These are phyloP conservation scores for Eidolon dupreanum DNA, from an alignment of 2,797 vertebrate species.

Conservation along the genomic window DNA sequence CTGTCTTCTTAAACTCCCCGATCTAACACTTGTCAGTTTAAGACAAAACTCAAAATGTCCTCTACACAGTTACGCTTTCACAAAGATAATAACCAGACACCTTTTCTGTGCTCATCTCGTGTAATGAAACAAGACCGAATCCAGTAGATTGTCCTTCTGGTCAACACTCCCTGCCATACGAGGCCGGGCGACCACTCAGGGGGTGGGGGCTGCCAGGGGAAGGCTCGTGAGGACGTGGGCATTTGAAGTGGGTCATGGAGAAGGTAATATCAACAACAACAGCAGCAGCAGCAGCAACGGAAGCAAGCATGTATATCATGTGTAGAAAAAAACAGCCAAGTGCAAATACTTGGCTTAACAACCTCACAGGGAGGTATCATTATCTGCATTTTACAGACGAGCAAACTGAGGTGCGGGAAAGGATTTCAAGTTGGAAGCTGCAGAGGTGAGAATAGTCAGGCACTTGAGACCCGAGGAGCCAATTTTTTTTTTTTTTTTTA, in stretches of 20 bases:
- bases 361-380: neutral
- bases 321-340: neutral
- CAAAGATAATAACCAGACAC: neutral
- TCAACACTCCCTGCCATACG: fast-evolving
- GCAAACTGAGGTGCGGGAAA: neutral
- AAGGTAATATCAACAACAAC: neutral
- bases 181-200: neutral
- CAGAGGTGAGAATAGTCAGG: neutral
- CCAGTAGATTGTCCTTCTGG: neutral
- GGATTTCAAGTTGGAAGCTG: neutral
- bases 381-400: neutral
- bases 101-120: neutral
- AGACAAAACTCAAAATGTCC: neutral
- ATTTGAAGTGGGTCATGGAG: neutral
- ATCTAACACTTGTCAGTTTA: neutral
- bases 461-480: neutral
- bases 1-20: neutral
- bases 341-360: neutral
- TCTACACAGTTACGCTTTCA: neutral
- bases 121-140: neutral
- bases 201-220: neutral
- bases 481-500: neutral
- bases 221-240: too few relatives aligned
- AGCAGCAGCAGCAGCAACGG: too few relatives aligned
- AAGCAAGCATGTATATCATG: neutral